A percentile compares a stretch with the other conserved stretches of the same genome.
phyloP scores from a whole-genome alignment of 1,140 invertebrate genomes.

The Doryteuthis pealeii region DNA sequence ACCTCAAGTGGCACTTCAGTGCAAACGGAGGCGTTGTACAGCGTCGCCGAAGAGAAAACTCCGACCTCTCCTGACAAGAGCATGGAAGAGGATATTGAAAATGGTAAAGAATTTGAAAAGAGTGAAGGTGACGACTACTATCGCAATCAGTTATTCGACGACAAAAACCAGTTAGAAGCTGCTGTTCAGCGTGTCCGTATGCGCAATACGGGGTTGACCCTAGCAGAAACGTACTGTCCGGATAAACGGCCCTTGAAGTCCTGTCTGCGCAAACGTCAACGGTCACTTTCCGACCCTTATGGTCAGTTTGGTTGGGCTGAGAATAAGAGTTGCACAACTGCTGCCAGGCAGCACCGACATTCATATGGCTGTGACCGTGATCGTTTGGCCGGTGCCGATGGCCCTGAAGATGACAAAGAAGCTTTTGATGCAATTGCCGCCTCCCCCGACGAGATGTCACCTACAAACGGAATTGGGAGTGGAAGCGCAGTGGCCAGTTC shows the following conservation, averaged over 20 bases:
- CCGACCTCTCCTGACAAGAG: slow-evolving; percentile 5
- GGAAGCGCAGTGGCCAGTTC: neutral
- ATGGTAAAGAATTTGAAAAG: neutral
- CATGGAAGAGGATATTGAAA: neutral
- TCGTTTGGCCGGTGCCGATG: neutral
- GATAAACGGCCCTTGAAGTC: slow-evolving; percentile 43
- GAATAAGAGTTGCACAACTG: neutral
- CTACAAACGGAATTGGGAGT: neutral
- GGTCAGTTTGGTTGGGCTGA: slow-evolving; percentile 16
- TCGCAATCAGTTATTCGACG: neutral
- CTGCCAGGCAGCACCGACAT: slow-evolving; percentile 35
- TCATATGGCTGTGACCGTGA: slow-evolving; percentile 52
- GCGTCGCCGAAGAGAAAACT: slow-evolving; percentile 5
- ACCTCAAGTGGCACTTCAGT: slow-evolving; percentile 32
- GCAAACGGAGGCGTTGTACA: neutral
- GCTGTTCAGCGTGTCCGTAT: slow-evolving; percentile 2
- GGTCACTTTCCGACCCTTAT: slow-evolving; percentile 39
- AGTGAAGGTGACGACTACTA: neutral
- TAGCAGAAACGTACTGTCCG: slow-evolving; percentile 8
- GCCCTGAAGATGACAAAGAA: neutral
- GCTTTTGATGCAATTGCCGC: slow-evolving; percentile 1
- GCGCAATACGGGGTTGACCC: slow-evolving; percentile 8
- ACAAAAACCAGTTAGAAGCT: neutral
- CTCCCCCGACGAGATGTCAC: neutral
- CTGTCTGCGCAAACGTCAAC: slow-evolving; percentile 46